Conservation (phyloP, 92 coral and sea anemone genomes). For the Palythoa grandis region DNA sequence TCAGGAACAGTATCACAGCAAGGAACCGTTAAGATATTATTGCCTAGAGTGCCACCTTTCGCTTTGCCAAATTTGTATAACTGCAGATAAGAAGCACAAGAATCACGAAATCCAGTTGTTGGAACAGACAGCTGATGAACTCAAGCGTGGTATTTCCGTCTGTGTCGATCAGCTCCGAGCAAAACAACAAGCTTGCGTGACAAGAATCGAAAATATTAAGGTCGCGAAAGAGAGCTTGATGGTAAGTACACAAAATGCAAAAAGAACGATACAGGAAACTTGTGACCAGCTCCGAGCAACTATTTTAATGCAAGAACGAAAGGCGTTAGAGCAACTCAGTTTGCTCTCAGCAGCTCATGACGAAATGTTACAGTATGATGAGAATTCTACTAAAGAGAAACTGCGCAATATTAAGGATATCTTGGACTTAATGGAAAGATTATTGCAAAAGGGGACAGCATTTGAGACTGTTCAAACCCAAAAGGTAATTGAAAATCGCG, state of each 20-base stretch:
- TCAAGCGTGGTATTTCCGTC: neutral
- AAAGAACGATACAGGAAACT: neutral
- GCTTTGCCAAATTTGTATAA: conserved; percentile 7
- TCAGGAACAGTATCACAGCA: neutral
- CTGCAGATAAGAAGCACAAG: neutral
- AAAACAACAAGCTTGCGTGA: neutral
- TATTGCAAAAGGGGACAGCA: neutral
- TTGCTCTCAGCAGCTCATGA: neutral
- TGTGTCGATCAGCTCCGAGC: neutral
- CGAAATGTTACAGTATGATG: neutral
- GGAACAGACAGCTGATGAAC: neutral
- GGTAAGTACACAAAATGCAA: neutral
- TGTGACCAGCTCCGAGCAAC: neutral
- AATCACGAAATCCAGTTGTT: neutral
- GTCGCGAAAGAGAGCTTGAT: neutral
- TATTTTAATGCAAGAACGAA: neutral
- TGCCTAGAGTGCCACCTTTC: neutral
- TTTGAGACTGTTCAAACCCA: neutral
- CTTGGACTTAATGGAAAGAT: neutral
- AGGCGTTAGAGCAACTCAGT: neutral
- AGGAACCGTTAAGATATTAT: neutral
- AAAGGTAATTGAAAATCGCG: neutral
- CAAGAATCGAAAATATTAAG: neutral
- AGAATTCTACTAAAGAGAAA: neutral
- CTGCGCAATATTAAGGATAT: neutral